Evolutionary conservation across 2,797 vertebrate genomes (phyloP), one percentile per base, ranked within the genome.

Genomic region (Coregonus sp.): DNA sequence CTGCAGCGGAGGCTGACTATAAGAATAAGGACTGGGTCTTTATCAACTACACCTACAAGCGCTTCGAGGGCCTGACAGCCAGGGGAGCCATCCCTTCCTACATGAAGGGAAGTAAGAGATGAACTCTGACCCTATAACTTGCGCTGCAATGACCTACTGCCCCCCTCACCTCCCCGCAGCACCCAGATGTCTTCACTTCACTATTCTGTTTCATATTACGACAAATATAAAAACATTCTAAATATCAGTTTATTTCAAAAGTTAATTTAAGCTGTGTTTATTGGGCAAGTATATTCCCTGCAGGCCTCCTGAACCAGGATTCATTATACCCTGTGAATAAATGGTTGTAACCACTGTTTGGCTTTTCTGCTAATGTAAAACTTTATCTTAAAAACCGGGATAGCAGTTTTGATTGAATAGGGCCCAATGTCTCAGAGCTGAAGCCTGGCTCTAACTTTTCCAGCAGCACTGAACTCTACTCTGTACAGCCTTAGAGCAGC

Each of bases 11-110:
- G 89, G 92, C 91, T 0, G 96, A 97, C 90, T 95, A 95, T 84
- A 96, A 96, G 91, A 96, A 94, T 90, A 97, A 96, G 78, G 96
- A 97, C 90, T 97, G 96, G 96, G 96, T 97, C 87, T 97, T 97
- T 84, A 94, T 97, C 89, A 97, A 97, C 80, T 97, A 97, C 84
- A 97, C 96, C 0, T 97, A 97, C 89, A 97, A 97, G 71, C 95
- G 96, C 78, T 97, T 97, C 0, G 96, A 97, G 86, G 96, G 96
- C 12, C 92, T 97, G 81, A 97, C 96, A 0, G 96, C 96, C 14
- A 92, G 96, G 78, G 96, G 96, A n/a, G 96, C 95, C 4, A 96
- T 97, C 37, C 96, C 96, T 18, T 96, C 95, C 76, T 97, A 96
- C 6, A 97, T 96, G 94, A 97, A 96, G 88, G 92, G 92, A 50